A percentile compares a stretch with the other conserved stretches of the same genome.
These are phyloP conservation scores for Enteromius fasciolatus DNA, from an alignment of 2,797 vertebrate species.

Conservation along the genomic window DNA sequence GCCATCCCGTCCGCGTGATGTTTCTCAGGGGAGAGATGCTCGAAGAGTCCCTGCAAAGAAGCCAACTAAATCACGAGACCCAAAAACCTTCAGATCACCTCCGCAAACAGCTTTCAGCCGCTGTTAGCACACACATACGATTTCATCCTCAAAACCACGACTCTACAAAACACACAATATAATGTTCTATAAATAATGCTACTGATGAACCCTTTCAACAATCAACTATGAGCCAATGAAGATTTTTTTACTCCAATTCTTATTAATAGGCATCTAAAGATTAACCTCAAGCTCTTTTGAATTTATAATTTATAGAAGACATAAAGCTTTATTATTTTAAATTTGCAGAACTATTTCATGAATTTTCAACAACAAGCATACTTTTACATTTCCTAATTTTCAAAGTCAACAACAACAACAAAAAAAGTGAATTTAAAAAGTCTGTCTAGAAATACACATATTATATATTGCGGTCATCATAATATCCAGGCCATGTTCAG, in stretches of 20 bases:
- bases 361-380: not conserved
- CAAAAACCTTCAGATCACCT: constrained; percentile 23
- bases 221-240: not conserved
- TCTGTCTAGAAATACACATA: not conserved
- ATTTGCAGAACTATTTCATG: not conserved
- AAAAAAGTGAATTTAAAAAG: not conserved
- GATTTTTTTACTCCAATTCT: not conserved
- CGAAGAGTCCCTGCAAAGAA: constrained; percentile 14
- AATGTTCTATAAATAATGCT: not conserved
- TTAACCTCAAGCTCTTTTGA: not conserved
- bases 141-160: too few species aligned
- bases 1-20: constrained; percentile 23
- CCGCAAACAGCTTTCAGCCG: not conserved
- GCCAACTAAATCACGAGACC: constrained; percentile 17
- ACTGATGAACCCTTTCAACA: not conserved
- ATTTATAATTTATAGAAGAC: not conserved
- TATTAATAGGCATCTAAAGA: not conserved
- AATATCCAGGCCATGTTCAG: not conserved
- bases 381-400: not conserved
- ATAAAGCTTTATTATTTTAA: not conserved
- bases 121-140: not conserved
- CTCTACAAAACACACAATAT: not conserved
- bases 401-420: not conserved
- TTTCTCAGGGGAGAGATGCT: constrained; percentile 28
- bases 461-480: not conserved